Conservation (phyloP, 2,888 invertebrate genomes). For the Perdita meconis region DNA sequence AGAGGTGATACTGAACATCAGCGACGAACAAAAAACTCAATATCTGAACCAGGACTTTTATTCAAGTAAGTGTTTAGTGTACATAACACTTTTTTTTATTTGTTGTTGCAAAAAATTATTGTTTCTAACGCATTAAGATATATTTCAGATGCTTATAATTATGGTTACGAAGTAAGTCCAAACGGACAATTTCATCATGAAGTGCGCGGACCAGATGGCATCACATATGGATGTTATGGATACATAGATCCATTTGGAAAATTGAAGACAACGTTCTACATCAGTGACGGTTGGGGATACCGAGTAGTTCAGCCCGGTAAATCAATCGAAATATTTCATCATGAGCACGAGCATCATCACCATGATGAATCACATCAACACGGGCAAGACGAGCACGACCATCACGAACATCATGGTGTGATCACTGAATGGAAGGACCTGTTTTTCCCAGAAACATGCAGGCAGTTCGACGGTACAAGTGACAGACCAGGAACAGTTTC, state of each 20-base stretch:
- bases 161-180: constrained; percentile 91
- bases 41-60: constrained; percentile 91
- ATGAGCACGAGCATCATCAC: constrained; percentile 81
- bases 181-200: constrained; percentile 91
- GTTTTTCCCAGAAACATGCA: constrained; percentile 91
- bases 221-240: constrained; percentile 93
- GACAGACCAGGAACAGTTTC: constrained; percentile 38
- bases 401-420: constrained; percentile 85
- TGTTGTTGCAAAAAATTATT: too few relatives aligned
- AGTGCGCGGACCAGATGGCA: constrained; percentile 90
- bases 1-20: constrained; percentile 90
- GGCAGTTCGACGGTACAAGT: constrained; percentile 82
- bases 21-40: constrained; percentile 90
- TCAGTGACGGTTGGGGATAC: constrained; percentile 92
- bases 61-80: constrained; percentile 87
- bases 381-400: constrained; percentile 81
- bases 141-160: constrained; percentile 88
- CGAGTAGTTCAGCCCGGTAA: constrained; percentile 89
- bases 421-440: constrained; percentile 88
- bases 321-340: constrained; percentile 88
- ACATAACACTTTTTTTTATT: neutral
- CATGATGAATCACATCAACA: constrained; percentile 66
- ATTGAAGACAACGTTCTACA: constrained; percentile 90
- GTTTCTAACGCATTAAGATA: neutral
- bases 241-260: constrained; percentile 89